Evolutionary conservation across 2,113 vertebrate species (phyloP).

Genomic region (Polypterus bichir): DNA sequence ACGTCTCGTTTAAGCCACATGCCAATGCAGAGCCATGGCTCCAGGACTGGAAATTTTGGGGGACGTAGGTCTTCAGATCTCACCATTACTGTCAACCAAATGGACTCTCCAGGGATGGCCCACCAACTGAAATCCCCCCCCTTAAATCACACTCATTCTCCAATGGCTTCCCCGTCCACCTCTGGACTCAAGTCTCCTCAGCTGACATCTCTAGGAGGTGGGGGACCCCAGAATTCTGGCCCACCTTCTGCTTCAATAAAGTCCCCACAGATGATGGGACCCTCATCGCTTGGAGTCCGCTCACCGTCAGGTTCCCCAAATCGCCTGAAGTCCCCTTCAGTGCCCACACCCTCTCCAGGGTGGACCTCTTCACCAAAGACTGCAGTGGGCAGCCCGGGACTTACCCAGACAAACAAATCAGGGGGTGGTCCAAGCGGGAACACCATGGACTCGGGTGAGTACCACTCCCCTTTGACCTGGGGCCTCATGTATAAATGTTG

Average conservation of each 20-base stretch:
- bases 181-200: conserved; percentile 84
- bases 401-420: conserved; percentile 46
- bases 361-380: conserved; percentile 85
- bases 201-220: conserved; percentile 61
- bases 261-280: conserved; percentile 81
- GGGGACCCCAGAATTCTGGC: conserved; percentile 46
- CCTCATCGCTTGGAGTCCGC: conserved; percentile 65
- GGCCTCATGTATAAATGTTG: no score
- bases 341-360: conserved; percentile 77
- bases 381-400: conserved; percentile 75
- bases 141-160: conserved; percentile 74
- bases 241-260: conserved; percentile 62
- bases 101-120: conserved; percentile 69
- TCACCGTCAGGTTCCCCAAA: conserved; percentile 78
- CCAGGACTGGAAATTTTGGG: conserved; percentile 46
- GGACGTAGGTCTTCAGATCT: conserved; percentile 74
- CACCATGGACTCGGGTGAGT: conserved; percentile 45
- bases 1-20: conserved; percentile 79
- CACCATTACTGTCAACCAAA: conserved; percentile 67
- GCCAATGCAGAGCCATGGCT: conserved; percentile 54
- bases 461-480: no score
- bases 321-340: conserved; percentile 77
- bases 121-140: conserved; percentile 81
- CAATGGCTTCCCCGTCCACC: conserved; percentile 73
- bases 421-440: conserved; percentile 45